Evolutionary conservation across 2,888 invertebrate species (phyloP), one percentile per base, ranked within the genome.

Genomic region (Meiosimyza platycephala): DNA sequence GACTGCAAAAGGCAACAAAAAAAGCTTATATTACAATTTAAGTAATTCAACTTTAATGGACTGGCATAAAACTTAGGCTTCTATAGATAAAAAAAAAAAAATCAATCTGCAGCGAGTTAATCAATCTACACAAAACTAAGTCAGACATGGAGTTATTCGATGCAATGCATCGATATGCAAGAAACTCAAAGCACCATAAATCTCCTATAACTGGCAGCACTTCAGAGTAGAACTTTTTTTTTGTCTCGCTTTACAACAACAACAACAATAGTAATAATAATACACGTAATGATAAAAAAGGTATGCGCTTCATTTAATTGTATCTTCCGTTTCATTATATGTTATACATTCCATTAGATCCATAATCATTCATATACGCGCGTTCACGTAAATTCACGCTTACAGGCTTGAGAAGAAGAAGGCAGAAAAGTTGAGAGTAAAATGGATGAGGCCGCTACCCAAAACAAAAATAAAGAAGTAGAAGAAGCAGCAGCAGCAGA

Each of bases 291-390:
- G 40, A 54, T 40, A 22, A 54, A 67, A 59, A 48, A 15, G n/a
- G 15, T 22, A 57, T 57, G 33, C 55, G 60, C 60, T 68, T 59
- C 62, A 73, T 68, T 74, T 81, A 81, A 83, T 82, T 83, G 79
- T 81, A 83, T 81, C 82, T 83, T 81, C 81, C 80, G 81, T 82
- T 83, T 80, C 79, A 82, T 83, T 82, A 80, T 78, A 82, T 76
- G 80, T 79, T 79, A 73, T 79, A 78, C 76, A 80, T 73, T 76
- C 74, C 77, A 79, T 79, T 77, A 78, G 77, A 74, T 77, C 74
- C 73, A 76, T 78, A 77, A 78, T 78, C 76, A 69, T 33, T 33
- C 60, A 28, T 28, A 60, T 60, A 40, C 28, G 55, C 67, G 40
- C 40, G 40, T 40, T n/a, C n/a, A 47, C 67, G 48, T 67, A 67